These are phyloP conservation scores for Uropsilus gracilis DNA, from an alignment of 2,113 vertebrate species.

Conservation along the genomic window DNA sequence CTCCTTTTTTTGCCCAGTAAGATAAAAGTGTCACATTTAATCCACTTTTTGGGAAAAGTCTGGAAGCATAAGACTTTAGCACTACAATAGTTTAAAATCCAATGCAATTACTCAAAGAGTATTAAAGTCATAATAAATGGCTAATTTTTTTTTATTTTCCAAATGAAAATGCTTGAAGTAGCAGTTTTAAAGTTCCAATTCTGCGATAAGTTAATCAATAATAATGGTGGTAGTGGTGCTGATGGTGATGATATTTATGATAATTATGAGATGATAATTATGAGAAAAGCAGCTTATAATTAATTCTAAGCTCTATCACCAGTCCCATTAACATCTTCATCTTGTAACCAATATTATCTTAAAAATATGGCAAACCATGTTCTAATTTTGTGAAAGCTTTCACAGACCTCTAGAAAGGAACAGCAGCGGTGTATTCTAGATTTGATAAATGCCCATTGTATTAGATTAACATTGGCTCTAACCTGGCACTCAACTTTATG, in stretches of 20 bases:
- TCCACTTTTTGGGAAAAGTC: neutral
- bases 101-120: neutral
- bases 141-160: neutral
- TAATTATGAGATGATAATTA: neutral
- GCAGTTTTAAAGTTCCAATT: neutral
- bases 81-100: neutral
- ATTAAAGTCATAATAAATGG: neutral
- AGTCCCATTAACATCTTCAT: neutral
- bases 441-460: neutral
- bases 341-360: neutral
- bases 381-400: neutral
- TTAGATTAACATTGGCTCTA: neutral
- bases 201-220: neutral
- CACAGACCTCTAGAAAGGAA: neutral
- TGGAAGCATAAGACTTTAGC: neutral
- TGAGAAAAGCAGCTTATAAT: neutral
- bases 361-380: neutral
- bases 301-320: neutral
- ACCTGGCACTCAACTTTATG: neutral
- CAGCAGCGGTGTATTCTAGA: neutral
- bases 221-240: neutral
- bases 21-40: neutral
- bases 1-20: neutral
- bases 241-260: no score
- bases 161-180: neutral